A percentile compares a stretch with the other conserved stretches of the same genome.
phyloP scores from a whole-genome alignment of 2,888 invertebrate genomes.

The Plebejus anna region DNA sequence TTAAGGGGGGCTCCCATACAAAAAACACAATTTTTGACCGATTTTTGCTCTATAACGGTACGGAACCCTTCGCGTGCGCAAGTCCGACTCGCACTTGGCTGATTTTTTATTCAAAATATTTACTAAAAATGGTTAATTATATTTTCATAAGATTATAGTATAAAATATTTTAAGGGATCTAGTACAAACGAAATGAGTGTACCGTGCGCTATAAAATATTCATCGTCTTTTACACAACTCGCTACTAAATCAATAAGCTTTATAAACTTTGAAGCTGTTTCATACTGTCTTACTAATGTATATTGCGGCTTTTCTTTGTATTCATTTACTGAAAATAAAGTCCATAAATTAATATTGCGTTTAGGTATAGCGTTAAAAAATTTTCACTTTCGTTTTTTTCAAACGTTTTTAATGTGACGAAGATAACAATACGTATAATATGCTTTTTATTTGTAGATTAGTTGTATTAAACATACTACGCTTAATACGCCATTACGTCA shows the following conservation, averaged over 20 bases:
- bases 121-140: too few relatives aligned
- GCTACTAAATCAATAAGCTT: conserved; percentile 19
- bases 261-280: conserved; percentile 1
- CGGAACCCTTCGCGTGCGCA: too few relatives aligned
- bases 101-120: too few relatives aligned
- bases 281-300: not conserved
- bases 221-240: conserved; percentile 26
- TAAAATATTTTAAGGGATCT: not conserved
- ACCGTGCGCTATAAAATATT: conserved; percentile 28
- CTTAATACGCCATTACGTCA: too few relatives aligned
- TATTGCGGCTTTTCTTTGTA: not conserved
- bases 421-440: not conserved
- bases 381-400: not conserved
- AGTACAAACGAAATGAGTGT: conserved; percentile 27
- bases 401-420: not conserved
- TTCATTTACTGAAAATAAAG: not conserved
- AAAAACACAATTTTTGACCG: too few relatives aligned
- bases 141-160: not conserved
- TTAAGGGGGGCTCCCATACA: too few relatives aligned
- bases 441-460: not conserved
- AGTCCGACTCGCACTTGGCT: too few relatives aligned
- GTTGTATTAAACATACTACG: too few relatives aligned
- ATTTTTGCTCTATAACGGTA: too few relatives aligned
- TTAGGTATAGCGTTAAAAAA: not conserved
- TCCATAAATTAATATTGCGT: not conserved